Percentiles rank a stretch among this genome's conserved stretches.
Evolutionary conservation across 2,888 invertebrate genomes (phyloP).

Genomic region (Leucoptera coffeella): DNA sequence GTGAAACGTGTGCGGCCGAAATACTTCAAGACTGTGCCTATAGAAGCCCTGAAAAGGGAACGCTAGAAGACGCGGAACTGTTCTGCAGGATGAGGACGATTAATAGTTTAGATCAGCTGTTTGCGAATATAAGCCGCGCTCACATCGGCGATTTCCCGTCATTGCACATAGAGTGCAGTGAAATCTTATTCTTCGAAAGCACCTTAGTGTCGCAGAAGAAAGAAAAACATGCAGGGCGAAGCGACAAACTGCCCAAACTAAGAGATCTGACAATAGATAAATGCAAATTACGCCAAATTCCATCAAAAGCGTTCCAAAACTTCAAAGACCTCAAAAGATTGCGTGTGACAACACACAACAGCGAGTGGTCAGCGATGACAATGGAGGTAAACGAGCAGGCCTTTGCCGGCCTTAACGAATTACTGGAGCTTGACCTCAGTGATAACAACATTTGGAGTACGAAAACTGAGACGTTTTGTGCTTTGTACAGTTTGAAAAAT

Average conservation of each 20-base stretch:
- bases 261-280: conserved; percentile 65
- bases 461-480: conserved; percentile 66
- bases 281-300: conserved; percentile 72
- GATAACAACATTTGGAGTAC: conserved; percentile 74
- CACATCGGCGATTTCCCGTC: conserved; percentile 62
- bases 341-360: conserved; percentile 67
- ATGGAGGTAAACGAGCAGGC: conserved; percentile 67
- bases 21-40: conserved; percentile 67
- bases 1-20: conserved; percentile 35
- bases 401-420: conserved; percentile 60
- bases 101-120: conserved; percentile 60
- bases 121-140: conserved; percentile 62
- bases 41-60: conserved; percentile 52
- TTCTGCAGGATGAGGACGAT: conserved; percentile 68
- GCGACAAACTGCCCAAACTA: conserved; percentile 58
- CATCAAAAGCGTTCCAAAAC: conserved; percentile 61
- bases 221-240: conserved; percentile 38
- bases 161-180: conserved; percentile 66
- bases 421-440: conserved; percentile 62
- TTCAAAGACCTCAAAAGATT: conserved; percentile 62
- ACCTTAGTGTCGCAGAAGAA: conserved; percentile 56
- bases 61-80: conserved; percentile 51
- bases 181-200: conserved; percentile 68
- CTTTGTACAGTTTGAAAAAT: conserved; percentile 60
- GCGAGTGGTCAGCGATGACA: conserved; percentile 74